Conservation (phyloP, 1,140 invertebrate species). For the Polypedilum pembai region DNA sequence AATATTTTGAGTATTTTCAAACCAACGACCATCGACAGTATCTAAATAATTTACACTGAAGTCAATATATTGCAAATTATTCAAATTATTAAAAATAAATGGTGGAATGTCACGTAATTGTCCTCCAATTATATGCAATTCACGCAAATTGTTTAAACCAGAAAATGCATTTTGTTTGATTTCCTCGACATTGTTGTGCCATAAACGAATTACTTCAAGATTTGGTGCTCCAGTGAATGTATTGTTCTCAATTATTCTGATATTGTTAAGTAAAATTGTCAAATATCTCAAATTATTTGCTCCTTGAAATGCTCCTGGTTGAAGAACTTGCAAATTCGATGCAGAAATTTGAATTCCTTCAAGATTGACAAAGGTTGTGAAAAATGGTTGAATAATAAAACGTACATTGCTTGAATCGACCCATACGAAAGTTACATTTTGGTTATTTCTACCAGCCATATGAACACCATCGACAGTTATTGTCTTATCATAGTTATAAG, state of each 20-base stretch:
- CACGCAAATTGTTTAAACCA: neutral
- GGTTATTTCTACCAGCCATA: neutral
- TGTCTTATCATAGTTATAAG: neutral
- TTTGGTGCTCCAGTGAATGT: neutral
- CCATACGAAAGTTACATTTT: neutral
- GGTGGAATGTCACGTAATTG: neutral
- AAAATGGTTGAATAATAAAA: neutral
- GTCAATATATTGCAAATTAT: neutral
- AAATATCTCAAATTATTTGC: neutral
- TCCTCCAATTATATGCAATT: neutral
- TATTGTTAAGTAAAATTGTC: neutral
- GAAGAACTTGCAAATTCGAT: neutral
- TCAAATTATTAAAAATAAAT: neutral
- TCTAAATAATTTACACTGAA: neutral
- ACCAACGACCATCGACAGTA: neutral
- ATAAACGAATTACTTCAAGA: neutral
- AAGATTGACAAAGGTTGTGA: neutral
- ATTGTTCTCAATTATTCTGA: neutral
- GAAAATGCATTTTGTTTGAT: neutral
- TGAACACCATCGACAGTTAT: neutral
- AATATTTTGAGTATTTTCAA: neutral
- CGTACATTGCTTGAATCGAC: neutral
- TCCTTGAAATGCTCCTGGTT: neutral
- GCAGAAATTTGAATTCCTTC: neutral
- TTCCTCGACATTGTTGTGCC: neutral